These are phyloP conservation scores for Phrynocephalus guinanensis DNA, from an alignment of 2,797 vertebrate genomes.

Conservation along the genomic window DNA sequence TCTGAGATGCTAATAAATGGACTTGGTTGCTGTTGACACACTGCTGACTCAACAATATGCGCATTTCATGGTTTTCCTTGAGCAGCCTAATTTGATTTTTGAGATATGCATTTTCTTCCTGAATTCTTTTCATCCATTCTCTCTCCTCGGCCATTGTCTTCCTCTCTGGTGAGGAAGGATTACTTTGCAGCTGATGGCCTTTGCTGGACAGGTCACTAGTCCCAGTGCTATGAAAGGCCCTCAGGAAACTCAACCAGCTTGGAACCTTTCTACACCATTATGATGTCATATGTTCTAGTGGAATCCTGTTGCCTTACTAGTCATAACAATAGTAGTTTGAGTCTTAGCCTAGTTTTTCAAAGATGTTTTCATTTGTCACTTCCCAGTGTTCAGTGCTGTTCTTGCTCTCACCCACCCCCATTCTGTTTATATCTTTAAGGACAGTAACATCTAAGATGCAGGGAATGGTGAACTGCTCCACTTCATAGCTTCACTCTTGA, in stretches of 20 bases:
- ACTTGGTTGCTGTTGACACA: conserved; percentile 23
- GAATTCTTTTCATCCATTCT: conserved; percentile 62
- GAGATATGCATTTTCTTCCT: conserved; percentile 68
- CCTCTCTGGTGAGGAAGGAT: conserved; percentile 18
- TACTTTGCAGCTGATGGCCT: not conserved
- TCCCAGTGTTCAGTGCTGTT: too few species aligned
- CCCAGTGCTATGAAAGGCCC: conserved; percentile 14
- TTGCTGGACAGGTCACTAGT: conserved; percentile 16
- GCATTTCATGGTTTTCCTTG: conserved; percentile 70
- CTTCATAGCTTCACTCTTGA: not conserved
- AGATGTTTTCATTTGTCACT: too few species aligned
- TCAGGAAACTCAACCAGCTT: conserved; percentile 17
- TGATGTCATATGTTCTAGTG: conserved; percentile 65
- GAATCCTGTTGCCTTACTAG: not conserved
- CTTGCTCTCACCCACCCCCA: not conserved
- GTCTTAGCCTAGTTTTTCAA: too few species aligned
- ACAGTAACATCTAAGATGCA: not conserved
- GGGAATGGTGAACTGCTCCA: not conserved
- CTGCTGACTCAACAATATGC: conserved; percentile 38
- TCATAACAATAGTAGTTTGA: not conserved
- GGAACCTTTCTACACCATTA: conserved; percentile 60
- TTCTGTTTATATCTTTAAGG: not conserved
- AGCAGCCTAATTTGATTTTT: conserved; percentile 71
- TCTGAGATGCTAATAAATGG: conserved; percentile 15
- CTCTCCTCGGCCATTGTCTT: conserved; percentile 58